Evolutionary conservation across 2,888 invertebrate species (phyloP), one percentile per base, ranked within the genome.

Genomic region (Hirtodrosophila alboralis): DNA sequence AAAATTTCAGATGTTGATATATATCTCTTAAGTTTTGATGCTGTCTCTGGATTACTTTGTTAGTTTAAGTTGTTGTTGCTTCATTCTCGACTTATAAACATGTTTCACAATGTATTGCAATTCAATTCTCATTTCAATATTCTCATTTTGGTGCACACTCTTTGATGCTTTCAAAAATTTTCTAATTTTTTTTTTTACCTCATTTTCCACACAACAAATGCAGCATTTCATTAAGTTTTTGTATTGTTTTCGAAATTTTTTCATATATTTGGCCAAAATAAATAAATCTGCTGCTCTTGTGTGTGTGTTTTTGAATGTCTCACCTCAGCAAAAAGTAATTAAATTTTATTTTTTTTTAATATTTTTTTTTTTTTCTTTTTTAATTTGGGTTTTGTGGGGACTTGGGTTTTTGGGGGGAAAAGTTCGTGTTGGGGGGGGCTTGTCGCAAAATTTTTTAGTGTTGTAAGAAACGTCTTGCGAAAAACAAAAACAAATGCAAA

Each of bases 71-170:
- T 21, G 27, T 44, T 27, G 10, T 27, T 52, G 28, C 48, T 56
- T 59, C 59, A 56, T 60, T 72, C 56, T 74, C 58, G 78, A 81
- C 81, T 84, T 80, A 84, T 75, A 72, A 75, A 88, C 91, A 91
- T 91, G 91, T 90, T 91, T 91, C 90, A 90, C 91, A 91, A 91
- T 91, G 91, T 81, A 90, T 90, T 81, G 81, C 79, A 76, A 79
- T 83, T 63, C 51, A 64, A 58, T 89, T 90, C 87, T 86, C 85
- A 85, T 78, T 80, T 81, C 61, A 68, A 74, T n/a, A n/a, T 58
- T 81, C 57, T 74, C 68, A 59, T 56, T 59, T 66, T 61, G 56
- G 49, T 73, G 75, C 79, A 83, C 72, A 83, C 72, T 85, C 63
- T 54, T 66, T 64, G n/a, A 68, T 83, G 76, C 76, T 68, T 75